A percentile compares a stretch with the other conserved stretches of the same genome.
phyloP scores from a whole-genome alignment of 2,797 vertebrate species.

The Tapera naevia region DNA sequence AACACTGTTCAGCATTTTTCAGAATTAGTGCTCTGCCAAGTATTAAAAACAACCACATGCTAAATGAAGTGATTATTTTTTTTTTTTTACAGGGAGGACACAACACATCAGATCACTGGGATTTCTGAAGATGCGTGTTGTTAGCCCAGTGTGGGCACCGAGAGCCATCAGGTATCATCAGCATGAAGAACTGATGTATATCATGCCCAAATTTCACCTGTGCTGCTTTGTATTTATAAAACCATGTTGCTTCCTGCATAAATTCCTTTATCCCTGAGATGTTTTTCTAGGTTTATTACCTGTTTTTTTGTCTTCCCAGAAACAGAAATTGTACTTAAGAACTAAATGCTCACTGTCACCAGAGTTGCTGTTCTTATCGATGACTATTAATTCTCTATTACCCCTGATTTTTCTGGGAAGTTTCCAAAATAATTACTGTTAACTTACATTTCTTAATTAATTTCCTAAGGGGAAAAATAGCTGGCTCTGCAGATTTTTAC shows the following conservation, averaged over 20 bases:
- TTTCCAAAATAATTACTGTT: constrained; percentile 48
- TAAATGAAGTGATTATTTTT: not conserved
- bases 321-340: not conserved
- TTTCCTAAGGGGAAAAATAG: not conserved
- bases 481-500: not conserved
- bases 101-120: not conserved
- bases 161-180: not conserved
- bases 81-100: not conserved
- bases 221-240: not conserved
- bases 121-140: not conserved
- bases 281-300: not conserved
- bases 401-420: not conserved
- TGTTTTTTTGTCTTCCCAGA: not conserved
- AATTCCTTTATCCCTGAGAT: not conserved
- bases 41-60: not conserved
- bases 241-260: not conserved
- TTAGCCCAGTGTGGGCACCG: not conserved
- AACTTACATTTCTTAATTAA: constrained; percentile 34
- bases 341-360: not conserved
- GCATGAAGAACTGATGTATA: not conserved
- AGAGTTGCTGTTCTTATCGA: not conserved
- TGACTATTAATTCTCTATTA: not conserved
- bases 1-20: not conserved
- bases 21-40: constrained; percentile 16
- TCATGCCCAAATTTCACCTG: not conserved